phyloP scores from a whole-genome alignment of 2,888 invertebrate species.

The Eugnorisma glareosa region DNA sequence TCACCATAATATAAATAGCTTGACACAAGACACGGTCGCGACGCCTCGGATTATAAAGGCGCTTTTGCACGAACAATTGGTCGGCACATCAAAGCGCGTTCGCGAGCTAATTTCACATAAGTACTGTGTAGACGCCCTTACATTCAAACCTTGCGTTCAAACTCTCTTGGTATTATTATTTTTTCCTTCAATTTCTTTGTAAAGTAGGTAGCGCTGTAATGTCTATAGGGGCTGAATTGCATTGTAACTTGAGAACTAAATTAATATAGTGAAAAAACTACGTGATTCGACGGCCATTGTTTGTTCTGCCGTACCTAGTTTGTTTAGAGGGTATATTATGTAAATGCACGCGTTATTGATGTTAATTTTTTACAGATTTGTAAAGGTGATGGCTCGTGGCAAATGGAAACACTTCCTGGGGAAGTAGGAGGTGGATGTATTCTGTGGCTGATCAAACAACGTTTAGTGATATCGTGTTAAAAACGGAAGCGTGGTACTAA shows the following conservation, averaged over 20 bases:
- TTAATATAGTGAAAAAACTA: conserved; percentile 87
- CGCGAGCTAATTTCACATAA: conserved; percentile 89
- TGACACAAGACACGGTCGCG: conserved; percentile 70
- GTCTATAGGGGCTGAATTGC: conserved; percentile 79
- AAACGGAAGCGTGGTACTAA: neutral
- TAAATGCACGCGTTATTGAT: conserved; percentile 84
- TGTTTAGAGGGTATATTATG: conserved; percentile 87
- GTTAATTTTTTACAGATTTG: conserved; percentile 83
- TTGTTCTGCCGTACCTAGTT: conserved; percentile 84
- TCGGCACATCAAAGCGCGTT: conserved; percentile 87
- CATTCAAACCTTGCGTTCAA: conserved; percentile 66
- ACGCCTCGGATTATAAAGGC: conserved; percentile 85
- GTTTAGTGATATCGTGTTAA: conserved; percentile 44
- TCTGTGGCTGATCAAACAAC: conserved; percentile 65
- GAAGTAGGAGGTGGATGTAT: conserved; percentile 68
- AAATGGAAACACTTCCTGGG: conserved; percentile 80
- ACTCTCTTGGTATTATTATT: conserved; percentile 83
- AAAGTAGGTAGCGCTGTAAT: conserved; percentile 82
- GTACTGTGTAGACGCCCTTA: conserved; percentile 87
- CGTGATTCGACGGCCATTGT: conserved; percentile 84
- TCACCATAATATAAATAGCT: conserved; percentile 64
- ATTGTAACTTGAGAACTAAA: conserved; percentile 88
- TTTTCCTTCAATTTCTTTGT: conserved; percentile 85
- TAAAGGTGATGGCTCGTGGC: conserved; percentile 86
- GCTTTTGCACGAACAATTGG: conserved; percentile 86